Evolutionary conservation across 2,797 vertebrate genomes (phyloP).

Genomic region (Chaunax sp.): DNA sequence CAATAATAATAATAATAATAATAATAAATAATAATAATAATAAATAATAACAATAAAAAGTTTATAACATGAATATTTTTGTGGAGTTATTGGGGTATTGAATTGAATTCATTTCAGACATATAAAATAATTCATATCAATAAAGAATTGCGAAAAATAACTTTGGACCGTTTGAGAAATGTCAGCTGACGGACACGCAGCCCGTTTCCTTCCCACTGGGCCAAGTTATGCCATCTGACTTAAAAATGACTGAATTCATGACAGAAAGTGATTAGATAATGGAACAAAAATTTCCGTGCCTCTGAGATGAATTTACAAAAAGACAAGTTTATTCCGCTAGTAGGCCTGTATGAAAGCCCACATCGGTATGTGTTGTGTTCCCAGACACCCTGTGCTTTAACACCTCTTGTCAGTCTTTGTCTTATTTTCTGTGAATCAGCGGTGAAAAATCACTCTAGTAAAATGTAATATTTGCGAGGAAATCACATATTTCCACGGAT

Average conservation of each 20-base stretch:
- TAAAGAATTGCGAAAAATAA: background rate
- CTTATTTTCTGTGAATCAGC: slow-evolving; percentile 77
- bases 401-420: slow-evolving; percentile 36
- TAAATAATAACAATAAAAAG: no score
- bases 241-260: background rate
- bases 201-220: background rate
- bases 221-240: background rate
- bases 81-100: no score
- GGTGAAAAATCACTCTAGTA: slow-evolving; percentile 72
- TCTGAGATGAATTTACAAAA: slow-evolving; percentile 56
- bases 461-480: slow-evolving; percentile 85
- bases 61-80: no score
- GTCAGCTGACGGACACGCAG: no score
- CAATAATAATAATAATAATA: no score
- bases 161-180: no score
- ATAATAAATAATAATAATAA: no score
- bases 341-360: slow-evolving; percentile 21
- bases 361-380: slow-evolving; percentile 29
- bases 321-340: background rate
- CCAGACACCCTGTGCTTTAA: slow-evolving; percentile 20
- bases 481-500: slow-evolving; percentile 88
- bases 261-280: slow-evolving; percentile 25
- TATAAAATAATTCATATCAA: background rate
- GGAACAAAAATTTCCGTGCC: slow-evolving; percentile 8
- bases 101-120: background rate